phyloP scores from a whole-genome alignment of 2,888 invertebrate species.

The Nymphalis polychloros region DNA sequence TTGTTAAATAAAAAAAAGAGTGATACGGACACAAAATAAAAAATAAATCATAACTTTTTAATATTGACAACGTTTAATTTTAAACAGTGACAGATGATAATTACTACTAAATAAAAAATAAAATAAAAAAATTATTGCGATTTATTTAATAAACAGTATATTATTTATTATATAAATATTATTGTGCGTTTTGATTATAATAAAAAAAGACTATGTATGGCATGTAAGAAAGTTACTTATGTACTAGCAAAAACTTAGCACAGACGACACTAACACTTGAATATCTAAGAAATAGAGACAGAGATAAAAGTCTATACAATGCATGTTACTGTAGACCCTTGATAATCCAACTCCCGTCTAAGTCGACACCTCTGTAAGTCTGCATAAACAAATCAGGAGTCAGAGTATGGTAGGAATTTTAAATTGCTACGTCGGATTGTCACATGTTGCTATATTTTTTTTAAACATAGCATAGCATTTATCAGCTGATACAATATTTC shows the following conservation, averaged over 20 bases:
- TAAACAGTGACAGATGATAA: conserved; percentile 22
- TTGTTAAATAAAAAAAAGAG: conserved; percentile 26
- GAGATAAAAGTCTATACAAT: background rate
- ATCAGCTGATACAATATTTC: too few species aligned
- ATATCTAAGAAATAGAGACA: conserved; percentile 2
- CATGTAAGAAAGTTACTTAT: conserved; percentile 34
- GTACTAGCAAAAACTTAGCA: conserved; percentile 19
- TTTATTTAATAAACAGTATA: conserved; percentile 37
- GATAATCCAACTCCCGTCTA: too few species aligned
- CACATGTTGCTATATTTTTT: too few species aligned
- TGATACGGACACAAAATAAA: conserved; percentile 19
- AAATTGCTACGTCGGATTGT: too few species aligned
- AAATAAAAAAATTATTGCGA: conserved; percentile 29
- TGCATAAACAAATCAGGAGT: too few species aligned
- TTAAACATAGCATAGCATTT: too few species aligned
- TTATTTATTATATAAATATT: conserved; percentile 39
- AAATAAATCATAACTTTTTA: conserved; percentile 25
- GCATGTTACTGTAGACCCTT: background rate
- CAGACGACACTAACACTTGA: conserved; percentile 4
- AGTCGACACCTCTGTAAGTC: too few species aligned
- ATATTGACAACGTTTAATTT: conserved; percentile 15
- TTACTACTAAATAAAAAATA: conserved; percentile 24
- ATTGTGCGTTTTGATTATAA: conserved; percentile 41
- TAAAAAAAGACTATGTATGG: conserved; percentile 35
- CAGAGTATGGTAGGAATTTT: too few species aligned